Conservation (phyloP, 2,888 invertebrate genomes). For the Sesamia inferens region DNA sequence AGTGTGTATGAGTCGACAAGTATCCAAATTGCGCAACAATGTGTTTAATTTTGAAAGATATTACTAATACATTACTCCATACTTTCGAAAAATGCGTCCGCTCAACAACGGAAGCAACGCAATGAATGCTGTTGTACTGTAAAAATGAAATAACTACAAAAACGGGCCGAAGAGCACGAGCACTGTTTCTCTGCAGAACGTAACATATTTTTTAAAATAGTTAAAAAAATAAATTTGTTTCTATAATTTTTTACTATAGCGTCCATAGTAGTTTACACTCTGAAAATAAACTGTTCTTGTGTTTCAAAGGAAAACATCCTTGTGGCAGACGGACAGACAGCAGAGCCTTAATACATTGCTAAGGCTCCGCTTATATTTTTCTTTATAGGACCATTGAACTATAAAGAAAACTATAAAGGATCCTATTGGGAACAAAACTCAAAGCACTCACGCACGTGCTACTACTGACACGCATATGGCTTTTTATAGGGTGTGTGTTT, state of each 20-base stretch:
- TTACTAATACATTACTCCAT: too few species aligned
- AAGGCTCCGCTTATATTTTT: too few species aligned
- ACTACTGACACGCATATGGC: neutral
- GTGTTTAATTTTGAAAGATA: too few species aligned
- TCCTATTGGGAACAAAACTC: neutral
- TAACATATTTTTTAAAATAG: too few species aligned
- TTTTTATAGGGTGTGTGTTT: neutral
- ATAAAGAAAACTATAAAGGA: neutral
- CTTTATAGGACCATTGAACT: too few species aligned
- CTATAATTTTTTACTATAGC: neutral
- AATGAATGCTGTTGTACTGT: too few species aligned
- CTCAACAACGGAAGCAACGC: too few species aligned
- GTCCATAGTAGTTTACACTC: neutral
- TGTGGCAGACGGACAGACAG: neutral
- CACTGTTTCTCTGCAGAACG: too few species aligned
- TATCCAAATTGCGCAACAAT: too few species aligned
- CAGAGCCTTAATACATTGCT: neutral
- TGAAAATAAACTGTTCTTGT: too few species aligned
- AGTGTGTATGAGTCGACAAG: slow-evolving; percentile 5
- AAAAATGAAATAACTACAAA: neutral
- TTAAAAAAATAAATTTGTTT: neutral
- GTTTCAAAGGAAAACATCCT: neutral
- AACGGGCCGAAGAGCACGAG: too few species aligned
- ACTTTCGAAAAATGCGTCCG: too few species aligned
- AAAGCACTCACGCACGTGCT: neutral